phyloP scores from a whole-genome alignment of 64 coral and sea anemone genomes.

The Montipora cactus region DNA sequence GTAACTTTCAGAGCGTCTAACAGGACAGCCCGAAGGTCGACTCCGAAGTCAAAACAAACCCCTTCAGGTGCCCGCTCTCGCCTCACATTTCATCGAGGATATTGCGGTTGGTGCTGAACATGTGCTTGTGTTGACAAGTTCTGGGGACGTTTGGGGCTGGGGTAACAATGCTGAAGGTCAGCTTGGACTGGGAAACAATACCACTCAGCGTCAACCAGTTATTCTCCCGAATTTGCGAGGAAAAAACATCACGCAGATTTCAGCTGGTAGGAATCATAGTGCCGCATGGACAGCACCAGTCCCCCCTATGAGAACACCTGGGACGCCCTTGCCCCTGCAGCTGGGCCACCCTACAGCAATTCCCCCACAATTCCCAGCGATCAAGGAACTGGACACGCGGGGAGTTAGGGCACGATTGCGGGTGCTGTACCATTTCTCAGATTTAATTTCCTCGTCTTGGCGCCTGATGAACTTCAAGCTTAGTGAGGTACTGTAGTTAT shows the following conservation, averaged over 20 bases:
- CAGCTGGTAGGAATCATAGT: slow-evolving; percentile 88
- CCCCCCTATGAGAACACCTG: slow-evolving; percentile 63
- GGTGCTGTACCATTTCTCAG: slow-evolving; percentile 86
- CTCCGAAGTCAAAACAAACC: slow-evolving; percentile 82
- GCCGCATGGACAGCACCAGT: slow-evolving; percentile 88
- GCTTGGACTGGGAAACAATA: slow-evolving; percentile 79
- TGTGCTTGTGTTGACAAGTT: slow-evolving; percentile 79
- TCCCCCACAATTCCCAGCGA: slow-evolving; percentile 77
- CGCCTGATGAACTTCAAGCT: slow-evolving; percentile 67
- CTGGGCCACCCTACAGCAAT: slow-evolving; percentile 79
- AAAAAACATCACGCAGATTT: slow-evolving; percentile 86
- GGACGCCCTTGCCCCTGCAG: slow-evolving; percentile 74
- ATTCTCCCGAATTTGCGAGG: slow-evolving; percentile 70
- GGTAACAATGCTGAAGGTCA: slow-evolving; percentile 90
- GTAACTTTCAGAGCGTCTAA: slow-evolving; percentile 70
- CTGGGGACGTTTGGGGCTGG: slow-evolving; percentile 92
- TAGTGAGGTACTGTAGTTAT: slow-evolving; percentile 54
- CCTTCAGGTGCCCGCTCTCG: slow-evolving; percentile 73
- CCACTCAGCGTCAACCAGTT: slow-evolving; percentile 80
- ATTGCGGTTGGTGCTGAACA: slow-evolving; percentile 84
- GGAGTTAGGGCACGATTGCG: slow-evolving; percentile 74
- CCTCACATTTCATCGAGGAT: slow-evolving; percentile 84
- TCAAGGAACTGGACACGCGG: slow-evolving; percentile 72
- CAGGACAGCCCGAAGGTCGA: slow-evolving; percentile 88
- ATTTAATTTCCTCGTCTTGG: slow-evolving; percentile 85